These are phyloP conservation scores for Blastomussa wellsi DNA, from an alignment of 92 coral and sea anemone genomes.

Conservation along the genomic window DNA sequence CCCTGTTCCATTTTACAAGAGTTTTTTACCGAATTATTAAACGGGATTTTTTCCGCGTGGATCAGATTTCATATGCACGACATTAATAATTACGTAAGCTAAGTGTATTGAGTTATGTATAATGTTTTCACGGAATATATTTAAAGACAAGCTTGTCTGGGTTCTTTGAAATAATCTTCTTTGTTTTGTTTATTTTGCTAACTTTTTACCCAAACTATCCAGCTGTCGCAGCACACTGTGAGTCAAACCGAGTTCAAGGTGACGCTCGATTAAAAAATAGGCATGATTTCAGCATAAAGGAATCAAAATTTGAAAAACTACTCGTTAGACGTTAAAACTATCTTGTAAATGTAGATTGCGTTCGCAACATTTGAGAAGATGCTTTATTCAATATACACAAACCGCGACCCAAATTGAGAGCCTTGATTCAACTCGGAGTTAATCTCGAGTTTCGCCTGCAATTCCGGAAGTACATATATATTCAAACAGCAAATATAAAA, in stretches of 20 bases:
- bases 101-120: not conserved
- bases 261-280: not conserved
- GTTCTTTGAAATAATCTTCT: not conserved
- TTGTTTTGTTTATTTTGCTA: not conserved
- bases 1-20: not conserved
- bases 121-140: not conserved
- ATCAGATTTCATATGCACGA: not conserved
- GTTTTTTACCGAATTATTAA: not conserved
- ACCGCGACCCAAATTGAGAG: not conserved
- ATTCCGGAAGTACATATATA: slow-evolving; percentile 10
- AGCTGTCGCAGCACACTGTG: not conserved
- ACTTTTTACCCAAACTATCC: not conserved
- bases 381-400: not conserved
- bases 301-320: not conserved
- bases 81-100: not conserved
- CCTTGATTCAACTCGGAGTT: not conserved
- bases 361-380: not conserved
- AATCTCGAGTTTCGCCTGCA: not conserved
- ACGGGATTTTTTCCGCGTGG: not conserved
- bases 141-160: not conserved
- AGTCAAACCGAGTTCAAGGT: not conserved
- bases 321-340: not conserved
- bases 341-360: not conserved
- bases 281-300: not conserved
- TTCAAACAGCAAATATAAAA: not conserved